These are phyloP conservation scores for Scomberomorus guttatus DNA, from an alignment of 2,797 vertebrate genomes.

Conservation along the genomic window DNA sequence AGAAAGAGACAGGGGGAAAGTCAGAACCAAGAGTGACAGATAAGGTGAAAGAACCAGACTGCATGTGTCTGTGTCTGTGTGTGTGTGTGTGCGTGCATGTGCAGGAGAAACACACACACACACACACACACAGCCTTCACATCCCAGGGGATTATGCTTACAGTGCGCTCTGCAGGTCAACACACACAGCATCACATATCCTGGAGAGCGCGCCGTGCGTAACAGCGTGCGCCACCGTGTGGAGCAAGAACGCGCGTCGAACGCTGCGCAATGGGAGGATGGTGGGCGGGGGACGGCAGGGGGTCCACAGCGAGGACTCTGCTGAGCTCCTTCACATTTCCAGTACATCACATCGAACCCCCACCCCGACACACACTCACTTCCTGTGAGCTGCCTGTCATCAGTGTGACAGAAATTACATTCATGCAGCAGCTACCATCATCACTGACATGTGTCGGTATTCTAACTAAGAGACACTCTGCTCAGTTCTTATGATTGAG, in stretches of 20 bases:
- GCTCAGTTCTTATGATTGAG: background rate
- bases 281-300: background rate
- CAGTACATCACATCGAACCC: conserved; percentile 26
- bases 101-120: background rate
- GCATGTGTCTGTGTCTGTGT: too few species aligned
- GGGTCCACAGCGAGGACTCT: conserved; percentile 48
- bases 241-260: conserved; percentile 35
- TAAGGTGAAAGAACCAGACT: background rate
- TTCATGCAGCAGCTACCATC: background rate
- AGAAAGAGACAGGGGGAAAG: background rate
- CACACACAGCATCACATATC: background rate
- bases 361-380: conserved; percentile 21
- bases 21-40: background rate
- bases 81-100: too few species aligned
- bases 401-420: conserved; percentile 23
- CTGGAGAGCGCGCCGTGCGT: conserved; percentile 2
- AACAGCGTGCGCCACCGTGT: conserved; percentile 58
- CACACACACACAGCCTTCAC: background rate
- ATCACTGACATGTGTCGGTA: background rate
- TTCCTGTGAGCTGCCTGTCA: conserved; percentile 32
- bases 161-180: conserved; percentile 54
- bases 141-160: conserved; percentile 1
- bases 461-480: background rate
- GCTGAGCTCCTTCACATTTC: conserved; percentile 25
- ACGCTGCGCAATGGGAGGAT: background rate